phyloP scores from a whole-genome alignment of 2,888 invertebrate species.

The Junonia oenone region DNA sequence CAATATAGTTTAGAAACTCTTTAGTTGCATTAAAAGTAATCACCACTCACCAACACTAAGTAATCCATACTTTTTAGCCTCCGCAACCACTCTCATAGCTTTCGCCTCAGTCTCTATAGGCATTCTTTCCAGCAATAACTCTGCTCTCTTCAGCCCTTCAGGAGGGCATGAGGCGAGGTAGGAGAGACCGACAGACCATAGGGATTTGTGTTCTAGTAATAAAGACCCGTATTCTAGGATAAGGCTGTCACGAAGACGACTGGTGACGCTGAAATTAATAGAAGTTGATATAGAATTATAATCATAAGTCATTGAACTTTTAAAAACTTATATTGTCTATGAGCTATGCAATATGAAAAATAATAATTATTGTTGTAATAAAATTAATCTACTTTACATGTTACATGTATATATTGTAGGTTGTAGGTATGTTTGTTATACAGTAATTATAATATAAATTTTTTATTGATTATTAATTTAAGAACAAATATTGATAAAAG shows the following conservation, averaged over 20 bases:
- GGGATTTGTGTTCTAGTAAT: conserved; percentile 86
- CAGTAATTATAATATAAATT: too few relatives aligned
- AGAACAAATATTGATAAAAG: too few relatives aligned
- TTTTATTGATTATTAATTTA: too few relatives aligned
- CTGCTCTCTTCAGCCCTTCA: conserved; percentile 82
- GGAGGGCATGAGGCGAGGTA: conserved; percentile 56
- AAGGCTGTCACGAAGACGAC: conserved; percentile 88
- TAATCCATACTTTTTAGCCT: conserved; percentile 86
- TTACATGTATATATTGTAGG: too few relatives aligned
- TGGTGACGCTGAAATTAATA: conserved; percentile 80
- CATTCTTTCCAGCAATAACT: conserved; percentile 85
- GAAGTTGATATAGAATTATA: background rate
- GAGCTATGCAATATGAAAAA: too few relatives aligned
- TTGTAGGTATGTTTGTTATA: too few relatives aligned
- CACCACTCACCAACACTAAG: conserved; percentile 81
- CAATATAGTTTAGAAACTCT: background rate
- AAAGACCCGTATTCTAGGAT: conserved; percentile 91
- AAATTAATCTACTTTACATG: too few relatives aligned
- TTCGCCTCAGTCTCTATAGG: conserved; percentile 85
- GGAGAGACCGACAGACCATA: conserved; percentile 86
- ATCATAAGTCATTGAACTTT: background rate
- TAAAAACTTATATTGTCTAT: too few relatives aligned
- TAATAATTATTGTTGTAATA: too few relatives aligned
- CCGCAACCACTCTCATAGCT: conserved; percentile 86
- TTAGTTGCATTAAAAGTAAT: background rate